phyloP scores from a whole-genome alignment of 1,140 invertebrate genomes.

The Scaptomyza pallida region DNA sequence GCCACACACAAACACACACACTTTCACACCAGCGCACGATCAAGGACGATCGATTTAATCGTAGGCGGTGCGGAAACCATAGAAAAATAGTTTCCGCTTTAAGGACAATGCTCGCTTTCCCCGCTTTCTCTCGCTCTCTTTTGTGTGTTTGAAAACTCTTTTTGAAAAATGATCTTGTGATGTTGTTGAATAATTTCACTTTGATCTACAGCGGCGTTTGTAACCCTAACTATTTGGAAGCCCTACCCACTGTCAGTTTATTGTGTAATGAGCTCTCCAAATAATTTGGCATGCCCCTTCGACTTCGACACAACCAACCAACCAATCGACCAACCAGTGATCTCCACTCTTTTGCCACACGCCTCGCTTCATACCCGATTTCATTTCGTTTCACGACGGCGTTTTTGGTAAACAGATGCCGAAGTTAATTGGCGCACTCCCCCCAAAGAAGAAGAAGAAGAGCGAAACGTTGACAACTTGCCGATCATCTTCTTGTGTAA shows the following conservation, averaged over 20 bases:
- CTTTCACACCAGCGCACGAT: neutral
- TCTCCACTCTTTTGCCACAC: conserved; percentile 48
- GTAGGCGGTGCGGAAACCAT: conserved; percentile 20
- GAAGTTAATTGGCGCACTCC: conserved; percentile 80
- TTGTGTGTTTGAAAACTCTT: conserved; percentile 21
- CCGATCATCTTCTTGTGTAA: conserved; percentile 82
- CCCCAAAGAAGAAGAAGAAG: conserved; percentile 5
- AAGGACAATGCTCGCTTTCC: neutral
- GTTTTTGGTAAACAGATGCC: conserved; percentile 74
- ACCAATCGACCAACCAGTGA: conserved; percentile 2
- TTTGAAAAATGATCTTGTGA: conserved; percentile 76
- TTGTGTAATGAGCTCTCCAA: conserved; percentile 82
- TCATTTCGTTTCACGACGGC: conserved; percentile 68
- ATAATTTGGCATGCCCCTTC: conserved; percentile 70
- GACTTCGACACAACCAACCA: neutral
- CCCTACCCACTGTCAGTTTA: conserved; percentile 44
- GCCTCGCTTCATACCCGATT: conserved; percentile 79
- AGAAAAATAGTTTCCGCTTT: conserved; percentile 54
- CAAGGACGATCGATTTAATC: conserved; percentile 56
- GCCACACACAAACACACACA: conserved; percentile 30
- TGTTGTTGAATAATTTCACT: conserved; percentile 66
- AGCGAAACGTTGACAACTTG: conserved; percentile 66
- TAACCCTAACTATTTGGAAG: neutral
- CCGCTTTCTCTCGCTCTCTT: neutral
- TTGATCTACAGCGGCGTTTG: conserved; percentile 37